A percentile compares a stretch with the other conserved stretches of the same genome.
Conservation (phyloP, 2,888 invertebrate genomes). For the Siphlonurus alternatus region DNA sequence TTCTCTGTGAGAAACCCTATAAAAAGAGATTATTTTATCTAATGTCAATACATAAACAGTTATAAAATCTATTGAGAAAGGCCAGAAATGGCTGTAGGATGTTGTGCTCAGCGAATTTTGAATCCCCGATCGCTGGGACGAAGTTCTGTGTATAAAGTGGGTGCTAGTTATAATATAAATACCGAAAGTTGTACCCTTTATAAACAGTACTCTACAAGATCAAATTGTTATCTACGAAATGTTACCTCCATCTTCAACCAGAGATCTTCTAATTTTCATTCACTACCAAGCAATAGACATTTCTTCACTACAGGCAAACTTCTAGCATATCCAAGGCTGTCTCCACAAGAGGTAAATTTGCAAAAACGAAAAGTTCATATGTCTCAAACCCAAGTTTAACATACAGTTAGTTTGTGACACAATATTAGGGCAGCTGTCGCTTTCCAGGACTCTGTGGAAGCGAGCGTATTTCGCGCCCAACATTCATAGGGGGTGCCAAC, state of each 20-base stretch:
- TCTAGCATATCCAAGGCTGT: constrained; percentile 22
- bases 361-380: not conserved
- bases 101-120: not conserved
- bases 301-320: constrained; percentile 8
- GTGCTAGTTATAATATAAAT: no score
- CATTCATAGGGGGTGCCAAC: no score
- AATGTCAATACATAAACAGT: no score
- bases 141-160: not conserved
- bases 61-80: no score
- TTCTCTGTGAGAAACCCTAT: no score
- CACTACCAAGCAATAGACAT: not conserved
- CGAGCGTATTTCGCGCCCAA: no score
- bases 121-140: not conserved
- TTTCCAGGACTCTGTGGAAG: no score
- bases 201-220: not conserved
- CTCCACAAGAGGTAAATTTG: constrained; percentile 27
- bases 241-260: not conserved
- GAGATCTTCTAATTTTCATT: not conserved
- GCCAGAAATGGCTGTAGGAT: not conserved
- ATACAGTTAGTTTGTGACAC: no score
- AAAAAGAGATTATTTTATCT: no score
- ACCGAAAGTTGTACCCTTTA: not conserved
- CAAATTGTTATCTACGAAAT: not conserved
- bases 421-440: no score
- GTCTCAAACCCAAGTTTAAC: no score